These are phyloP conservation scores for Solenodon paradoxus DNA, from an alignment of 2,113 vertebrate genomes.

Conservation along the genomic window DNA sequence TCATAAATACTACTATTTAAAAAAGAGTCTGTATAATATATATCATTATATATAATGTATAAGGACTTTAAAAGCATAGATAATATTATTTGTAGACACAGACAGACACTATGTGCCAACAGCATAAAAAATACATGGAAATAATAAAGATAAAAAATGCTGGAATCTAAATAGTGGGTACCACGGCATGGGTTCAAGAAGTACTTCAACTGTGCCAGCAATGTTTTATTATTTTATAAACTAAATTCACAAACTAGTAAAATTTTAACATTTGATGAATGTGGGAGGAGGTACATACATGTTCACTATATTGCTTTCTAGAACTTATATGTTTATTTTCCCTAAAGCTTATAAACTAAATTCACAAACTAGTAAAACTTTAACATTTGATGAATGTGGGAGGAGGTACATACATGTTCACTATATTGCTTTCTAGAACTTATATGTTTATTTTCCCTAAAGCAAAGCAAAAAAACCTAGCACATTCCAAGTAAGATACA, in stretches of 20 bases:
- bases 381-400: neutral
- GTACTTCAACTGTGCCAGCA: neutral
- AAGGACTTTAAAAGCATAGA: neutral
- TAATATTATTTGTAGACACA: neutral
- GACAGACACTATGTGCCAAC: neutral
- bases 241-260: neutral
- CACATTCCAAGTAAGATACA: neutral
- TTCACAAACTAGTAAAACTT: neutral
- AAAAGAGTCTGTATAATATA: neutral
- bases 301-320: neutral
- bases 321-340: neutral
- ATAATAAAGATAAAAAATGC: neutral
- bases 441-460: neutral
- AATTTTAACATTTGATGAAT: neutral
- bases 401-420: neutral
- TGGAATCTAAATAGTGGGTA: neutral
- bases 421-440: neutral
- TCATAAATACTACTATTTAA: no score
- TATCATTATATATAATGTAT: neutral
- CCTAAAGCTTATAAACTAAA: neutral
- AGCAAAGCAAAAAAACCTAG: neutral
- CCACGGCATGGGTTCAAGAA: neutral
- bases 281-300: neutral
- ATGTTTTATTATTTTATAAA: neutral
- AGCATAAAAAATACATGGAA: neutral